Base-by-base conservation (phyloP, 64 coral and sea anemone genomes). In the Pachyseris speciosa region DNA sequence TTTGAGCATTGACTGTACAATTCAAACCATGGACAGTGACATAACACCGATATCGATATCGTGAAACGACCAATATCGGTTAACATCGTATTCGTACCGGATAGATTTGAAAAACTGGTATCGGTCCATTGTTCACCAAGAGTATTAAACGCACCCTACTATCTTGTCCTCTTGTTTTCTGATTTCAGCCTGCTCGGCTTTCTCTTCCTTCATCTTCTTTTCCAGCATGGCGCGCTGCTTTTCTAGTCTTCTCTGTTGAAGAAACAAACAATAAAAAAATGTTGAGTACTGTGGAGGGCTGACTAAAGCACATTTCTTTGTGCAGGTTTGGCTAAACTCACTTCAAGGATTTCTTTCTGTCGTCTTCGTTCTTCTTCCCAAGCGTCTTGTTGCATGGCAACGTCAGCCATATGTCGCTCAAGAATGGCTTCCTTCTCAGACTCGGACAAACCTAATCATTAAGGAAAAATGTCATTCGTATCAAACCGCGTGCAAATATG, bases 161-260 rank as follows among this genome's bases (percentile, higher is more conserved):
- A 99, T 95, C 44, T 90, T 94, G 33, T 99, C 89, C 66, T 99
- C 97, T 75, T 95, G 83, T 72, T 93, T 86, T 32, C 97, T 91
- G 41, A 95, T 55, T 53, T 94, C 50, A n/a, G 84, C 87, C 12
- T 95, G 86, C 47, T 99, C 90, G 25, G 52, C 66, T 60, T 95
- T 61, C 26, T 95, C 97, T 71, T 89, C 86, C 34, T 83, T 86
- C 72, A 94, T 84, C 72, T 93, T 99, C 75, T 95, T 92, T 38
- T 95, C 81, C 22, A 99, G 68, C 2, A 84, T 50, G 20, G 92
- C 88, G 41, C 97, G 97, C n/a, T 64, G 45, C 76, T 95, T 99
- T 64, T 84, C 63, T 22, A 99, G 79, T 90, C 87, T 83, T 75
- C 92, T 92, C 97, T 99, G n/a, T 17, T 51, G 20, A 27, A 16